Evolutionary conservation across 1,140 invertebrate species (phyloP), one percentile per base, ranked within the genome.

Genomic region (Agraylea sexmaculata): DNA sequence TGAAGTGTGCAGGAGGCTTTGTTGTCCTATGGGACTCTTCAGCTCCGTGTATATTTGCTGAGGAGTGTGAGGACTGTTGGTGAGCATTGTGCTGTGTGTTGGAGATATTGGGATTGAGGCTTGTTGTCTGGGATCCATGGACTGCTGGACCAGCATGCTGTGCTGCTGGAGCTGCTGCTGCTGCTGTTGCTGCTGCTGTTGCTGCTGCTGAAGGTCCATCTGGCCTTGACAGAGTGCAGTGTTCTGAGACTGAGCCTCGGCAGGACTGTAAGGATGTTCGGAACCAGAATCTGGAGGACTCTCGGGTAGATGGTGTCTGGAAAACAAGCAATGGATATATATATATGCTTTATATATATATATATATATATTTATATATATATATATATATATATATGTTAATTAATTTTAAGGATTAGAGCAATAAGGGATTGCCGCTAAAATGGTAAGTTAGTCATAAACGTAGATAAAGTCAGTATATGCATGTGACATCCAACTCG

Each of bases 241-340:
- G 4, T 34, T 19, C 16, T 11, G n/a, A 27, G n/a, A 11, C 27
- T 45, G 37, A 3, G 37, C 36, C 57, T 81, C 69, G 52, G 73
- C 70, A 17, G 83, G 90, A 48, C 89, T 93, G 59, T 91, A 93
- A 0, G 90, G 88, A 29, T 90, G 89, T 56, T 96, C 90, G 4
- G 88, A 93, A 13, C 87, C 86, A 7, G 87, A 91, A 59, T 95
- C 90, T 31, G 90, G 91, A 30, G 91, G 90, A 67, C 88, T 93
- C 64, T 96, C 90, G n/a, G 90, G 90, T 42, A 94, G 60, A 41
- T 78, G 78, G 55, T 87, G 84, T 49, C 77, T 79, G 56, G n/a
- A n/a, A n/a, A 32, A 38, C n/a, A n/a, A n/a, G n/a, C n/a, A n/a
- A n/a, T n/a, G n/a, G n/a, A n/a, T n/a, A n/a, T n/a, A n/a, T n/a